Percentiles rank a stretch among this genome's conserved stretches.
Conservation (phyloP, 2,888 invertebrate genomes). For the Tupiocoris notatus region DNA sequence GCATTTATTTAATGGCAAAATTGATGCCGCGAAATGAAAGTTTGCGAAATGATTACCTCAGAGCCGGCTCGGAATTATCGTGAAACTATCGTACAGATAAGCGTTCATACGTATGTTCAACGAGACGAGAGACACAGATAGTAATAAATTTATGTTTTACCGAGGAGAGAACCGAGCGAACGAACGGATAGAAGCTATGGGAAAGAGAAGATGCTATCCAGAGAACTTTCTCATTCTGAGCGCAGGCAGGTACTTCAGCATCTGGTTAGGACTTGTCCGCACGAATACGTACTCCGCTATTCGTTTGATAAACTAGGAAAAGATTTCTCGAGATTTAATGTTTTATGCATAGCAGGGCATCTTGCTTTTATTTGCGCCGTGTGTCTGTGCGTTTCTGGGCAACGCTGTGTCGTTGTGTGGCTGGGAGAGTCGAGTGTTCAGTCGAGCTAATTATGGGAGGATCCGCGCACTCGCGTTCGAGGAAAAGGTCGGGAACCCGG, state of each 20-base stretch:
- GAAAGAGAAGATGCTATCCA: background rate
- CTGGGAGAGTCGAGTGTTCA: background rate
- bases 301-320: background rate
- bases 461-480: background rate
- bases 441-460: conserved; percentile 36
- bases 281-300: background rate
- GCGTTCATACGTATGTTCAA: no score
- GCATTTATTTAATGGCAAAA: no score
- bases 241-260: background rate
- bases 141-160: background rate
- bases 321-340: conserved; percentile 22
- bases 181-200: background rate
- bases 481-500: conserved; percentile 26
- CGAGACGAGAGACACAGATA: background rate
- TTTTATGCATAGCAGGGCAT: conserved; percentile 40
- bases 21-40: no score
- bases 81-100: no score
- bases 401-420: no score
- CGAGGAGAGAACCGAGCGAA: background rate
- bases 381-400: background rate
- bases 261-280: background rate
- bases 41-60: no score
- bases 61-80: no score
- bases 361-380: conserved; percentile 17
- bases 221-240: background rate